phyloP scores from a whole-genome alignment of 2,113 vertebrate genomes.

The Micronisus gabar region DNA sequence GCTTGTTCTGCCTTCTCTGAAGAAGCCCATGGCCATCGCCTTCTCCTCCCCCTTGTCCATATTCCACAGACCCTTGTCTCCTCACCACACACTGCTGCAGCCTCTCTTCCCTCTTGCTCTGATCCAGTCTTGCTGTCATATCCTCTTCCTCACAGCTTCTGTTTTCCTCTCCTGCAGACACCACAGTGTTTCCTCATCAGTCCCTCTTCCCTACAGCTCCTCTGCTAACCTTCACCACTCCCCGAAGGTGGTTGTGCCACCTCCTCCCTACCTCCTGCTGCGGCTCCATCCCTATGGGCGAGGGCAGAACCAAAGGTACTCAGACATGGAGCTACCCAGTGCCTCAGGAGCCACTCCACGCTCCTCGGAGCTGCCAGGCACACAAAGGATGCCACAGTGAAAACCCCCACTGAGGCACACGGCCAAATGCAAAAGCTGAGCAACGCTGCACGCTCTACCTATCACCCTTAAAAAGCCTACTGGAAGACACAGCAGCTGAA shows the following conservation, averaged over 20 bases:
- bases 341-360: accelerated
- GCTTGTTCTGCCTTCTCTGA: neutral
- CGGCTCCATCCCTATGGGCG: accelerated
- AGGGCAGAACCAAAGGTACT: neutral
- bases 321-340: accelerated
- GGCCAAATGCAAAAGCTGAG: neutral
- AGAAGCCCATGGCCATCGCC: accelerated
- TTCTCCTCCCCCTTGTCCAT: neutral
- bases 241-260: neutral
- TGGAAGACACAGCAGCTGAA: neutral
- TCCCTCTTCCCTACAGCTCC: neutral
- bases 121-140: accelerated
- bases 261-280: neutral
- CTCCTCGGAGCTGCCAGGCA: neutral
- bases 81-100: neutral
- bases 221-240: neutral
- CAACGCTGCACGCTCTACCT: neutral
- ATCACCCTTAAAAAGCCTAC: neutral
- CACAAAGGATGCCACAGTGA: neutral
- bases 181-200: neutral
- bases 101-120: neutral
- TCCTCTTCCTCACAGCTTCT: neutral
- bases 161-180: neutral
- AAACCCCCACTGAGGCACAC: accelerated
- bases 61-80: neutral